These are phyloP conservation scores for Eulemur rufifrons DNA, from an alignment of 2,113 vertebrate species.

Conservation along the genomic window DNA sequence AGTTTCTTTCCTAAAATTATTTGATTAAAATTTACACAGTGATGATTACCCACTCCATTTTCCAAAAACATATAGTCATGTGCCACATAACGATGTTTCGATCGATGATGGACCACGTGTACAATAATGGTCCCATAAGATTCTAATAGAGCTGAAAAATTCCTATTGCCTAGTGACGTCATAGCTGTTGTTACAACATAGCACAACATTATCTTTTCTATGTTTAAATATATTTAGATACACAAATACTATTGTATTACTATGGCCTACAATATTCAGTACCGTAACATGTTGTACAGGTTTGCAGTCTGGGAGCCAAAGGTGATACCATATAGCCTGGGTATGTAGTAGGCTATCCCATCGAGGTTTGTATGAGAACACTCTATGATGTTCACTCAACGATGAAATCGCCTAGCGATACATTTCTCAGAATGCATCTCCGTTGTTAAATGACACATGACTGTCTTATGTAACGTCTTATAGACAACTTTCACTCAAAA, in stretches of 20 bases:
- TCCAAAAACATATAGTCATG: background rate
- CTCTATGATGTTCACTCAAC: background rate
- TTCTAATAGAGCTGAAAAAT: background rate
- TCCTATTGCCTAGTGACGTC: background rate
- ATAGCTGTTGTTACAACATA: background rate
- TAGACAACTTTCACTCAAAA: slow-evolving; percentile 13
- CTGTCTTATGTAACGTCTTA: background rate
- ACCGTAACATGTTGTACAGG: background rate
- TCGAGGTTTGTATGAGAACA: background rate
- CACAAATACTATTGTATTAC: background rate
- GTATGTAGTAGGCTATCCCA: background rate
- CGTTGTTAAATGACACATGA: background rate
- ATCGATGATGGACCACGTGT: background rate
- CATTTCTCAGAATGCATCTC: background rate
- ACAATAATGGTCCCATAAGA: background rate
- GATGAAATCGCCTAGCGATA: background rate
- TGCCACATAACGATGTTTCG: background rate
- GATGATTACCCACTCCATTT: background rate
- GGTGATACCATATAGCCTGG: background rate
- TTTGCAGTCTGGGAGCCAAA: background rate
- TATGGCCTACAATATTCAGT: background rate
- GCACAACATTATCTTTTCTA: background rate
- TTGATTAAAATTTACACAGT: background rate
- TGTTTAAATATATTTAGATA: background rate
- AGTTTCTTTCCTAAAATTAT: slow-evolving; percentile 6